Evolutionary conservation across 1,140 invertebrate genomes (phyloP).

Genomic region (Aplysia californica): DNA sequence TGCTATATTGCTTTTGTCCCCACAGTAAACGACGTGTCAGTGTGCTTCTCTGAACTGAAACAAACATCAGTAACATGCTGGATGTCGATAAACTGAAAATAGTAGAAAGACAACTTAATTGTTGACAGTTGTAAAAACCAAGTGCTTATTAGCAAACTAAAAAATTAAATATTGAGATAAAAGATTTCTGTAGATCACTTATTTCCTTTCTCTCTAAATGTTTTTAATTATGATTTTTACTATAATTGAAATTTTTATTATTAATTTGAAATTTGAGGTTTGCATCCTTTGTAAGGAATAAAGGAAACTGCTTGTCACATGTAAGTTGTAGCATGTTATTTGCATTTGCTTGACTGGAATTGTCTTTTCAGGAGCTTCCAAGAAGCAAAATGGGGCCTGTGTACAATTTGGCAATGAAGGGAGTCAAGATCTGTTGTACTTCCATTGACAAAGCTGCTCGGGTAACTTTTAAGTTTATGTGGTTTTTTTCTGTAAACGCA

Average conservation of each 20-base stretch:
- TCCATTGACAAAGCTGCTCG: conserved; percentile 75
- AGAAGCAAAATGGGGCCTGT: conserved; percentile 77
- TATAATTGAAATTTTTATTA: not conserved
- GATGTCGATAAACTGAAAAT: too few species aligned
- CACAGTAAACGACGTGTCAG: too few species aligned
- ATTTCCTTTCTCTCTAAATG: not conserved
- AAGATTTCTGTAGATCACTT: not conserved
- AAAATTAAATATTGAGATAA: not conserved
- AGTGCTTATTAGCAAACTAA: not conserved
- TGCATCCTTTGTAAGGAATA: not conserved
- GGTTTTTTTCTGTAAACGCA: too few species aligned
- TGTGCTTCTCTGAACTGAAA: too few species aligned
- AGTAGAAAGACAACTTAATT: too few species aligned
- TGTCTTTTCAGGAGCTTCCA: conserved; percentile 77
- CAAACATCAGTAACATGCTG: too few species aligned
- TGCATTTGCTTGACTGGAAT: too few species aligned
- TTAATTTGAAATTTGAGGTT: not conserved
- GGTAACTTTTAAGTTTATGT: conserved; percentile 63
- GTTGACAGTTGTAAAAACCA: too few species aligned
- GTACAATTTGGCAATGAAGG: conserved; percentile 84
- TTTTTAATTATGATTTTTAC: not conserved
- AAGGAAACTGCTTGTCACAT: too few species aligned
- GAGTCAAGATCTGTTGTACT: conserved; percentile 79
- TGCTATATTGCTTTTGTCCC: too few species aligned
- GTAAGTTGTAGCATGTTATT: too few species aligned